phyloP scores from a whole-genome alignment of 1,140 invertebrate genomes.

The Euwallacea fornicatus region DNA sequence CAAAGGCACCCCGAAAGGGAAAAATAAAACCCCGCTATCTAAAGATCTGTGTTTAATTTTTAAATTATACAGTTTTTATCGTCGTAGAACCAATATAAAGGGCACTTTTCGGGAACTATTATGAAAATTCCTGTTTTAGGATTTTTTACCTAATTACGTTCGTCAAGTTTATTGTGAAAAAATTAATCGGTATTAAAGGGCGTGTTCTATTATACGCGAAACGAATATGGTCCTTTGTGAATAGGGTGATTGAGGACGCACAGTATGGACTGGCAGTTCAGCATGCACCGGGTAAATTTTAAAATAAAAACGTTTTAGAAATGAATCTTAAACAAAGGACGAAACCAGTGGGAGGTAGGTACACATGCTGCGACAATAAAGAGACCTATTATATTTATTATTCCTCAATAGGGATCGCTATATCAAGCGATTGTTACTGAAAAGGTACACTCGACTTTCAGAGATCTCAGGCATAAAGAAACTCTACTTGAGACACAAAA shows the following conservation, averaged over 20 bases:
- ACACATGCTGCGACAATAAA: slow-evolving; percentile 49
- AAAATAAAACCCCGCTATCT: slow-evolving; percentile 27
- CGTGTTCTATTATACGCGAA: background rate
- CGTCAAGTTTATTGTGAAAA: no score
- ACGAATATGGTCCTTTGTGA: slow-evolving; percentile 7
- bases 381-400: slow-evolving; percentile 48
- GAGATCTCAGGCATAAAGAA: slow-evolving; percentile 46
- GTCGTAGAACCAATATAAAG: background rate
- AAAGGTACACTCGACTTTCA: slow-evolving; percentile 53
- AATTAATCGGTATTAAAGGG: no score
- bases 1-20: slow-evolving; percentile 30
- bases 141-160: no score
- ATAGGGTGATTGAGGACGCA: slow-evolving; percentile 5
- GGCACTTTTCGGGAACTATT: no score
- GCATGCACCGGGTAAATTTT: slow-evolving; percentile 42
- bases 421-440: slow-evolving; percentile 51
- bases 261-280: slow-evolving; percentile 2
- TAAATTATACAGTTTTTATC: slow-evolving; percentile 33
- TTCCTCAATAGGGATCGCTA: slow-evolving; percentile 49
- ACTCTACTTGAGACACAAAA: slow-evolving; percentile 38
- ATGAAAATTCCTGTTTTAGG: no score
- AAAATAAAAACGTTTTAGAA: slow-evolving; percentile 45
- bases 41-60: slow-evolving; percentile 35
- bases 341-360: slow-evolving; percentile 50
- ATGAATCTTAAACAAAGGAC: slow-evolving; percentile 48